phyloP scores from a whole-genome alignment of 2,888 invertebrate genomes.

The Saturnia japonica region DNA sequence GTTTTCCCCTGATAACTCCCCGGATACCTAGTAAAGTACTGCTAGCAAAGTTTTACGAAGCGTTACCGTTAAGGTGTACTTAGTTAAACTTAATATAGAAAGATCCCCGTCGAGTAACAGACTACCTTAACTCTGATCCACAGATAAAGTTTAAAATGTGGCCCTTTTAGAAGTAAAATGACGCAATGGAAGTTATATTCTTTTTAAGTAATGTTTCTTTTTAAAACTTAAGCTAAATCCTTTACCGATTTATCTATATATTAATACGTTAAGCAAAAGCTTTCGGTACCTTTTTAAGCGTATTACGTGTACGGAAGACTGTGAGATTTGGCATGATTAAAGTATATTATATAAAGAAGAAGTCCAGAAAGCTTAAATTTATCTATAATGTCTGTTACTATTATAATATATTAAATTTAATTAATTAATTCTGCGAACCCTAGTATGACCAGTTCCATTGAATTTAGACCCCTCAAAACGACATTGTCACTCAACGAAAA shows the following conservation, averaged over 20 bases:
- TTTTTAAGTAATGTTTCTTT: neutral
- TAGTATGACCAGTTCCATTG: no score
- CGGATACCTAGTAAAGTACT: neutral
- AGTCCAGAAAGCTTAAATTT: no score
- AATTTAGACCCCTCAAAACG: no score
- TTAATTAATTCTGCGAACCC: no score
- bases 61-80: conserved; percentile 10
- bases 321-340: no score
- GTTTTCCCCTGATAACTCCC: conserved; percentile 7
- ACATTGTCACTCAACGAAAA: no score
- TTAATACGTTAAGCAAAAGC: no score
- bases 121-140: conserved; percentile 1
- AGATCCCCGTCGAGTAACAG: neutral
- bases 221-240: neutral
- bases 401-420: no score
- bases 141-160: conserved; percentile 6
- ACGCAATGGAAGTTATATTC: neutral
- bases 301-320: no score
- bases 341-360: no score
- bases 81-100: conserved; percentile 6
- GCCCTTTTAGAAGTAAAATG: conserved; percentile 2
- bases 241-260: no score
- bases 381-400: no score
- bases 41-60: conserved; percentile 6
- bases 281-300: neutral